Evolutionary conservation across 2,113 vertebrate genomes (phyloP).

Genomic region (Osmerus eperlanus): DNA sequence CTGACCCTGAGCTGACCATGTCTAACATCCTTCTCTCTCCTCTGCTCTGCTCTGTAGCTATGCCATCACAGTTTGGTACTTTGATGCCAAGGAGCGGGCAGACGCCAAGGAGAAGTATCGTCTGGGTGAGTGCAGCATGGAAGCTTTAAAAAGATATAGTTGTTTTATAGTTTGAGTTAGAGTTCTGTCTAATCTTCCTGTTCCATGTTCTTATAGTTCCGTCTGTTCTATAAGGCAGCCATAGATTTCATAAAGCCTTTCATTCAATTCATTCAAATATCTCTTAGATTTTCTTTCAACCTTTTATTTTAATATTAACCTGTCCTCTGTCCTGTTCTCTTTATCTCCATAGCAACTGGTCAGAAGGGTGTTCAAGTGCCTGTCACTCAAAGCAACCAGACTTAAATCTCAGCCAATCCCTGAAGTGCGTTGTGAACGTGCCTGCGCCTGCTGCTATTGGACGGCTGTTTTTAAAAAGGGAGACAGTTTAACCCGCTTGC

Average conservation of each 20-base stretch:
- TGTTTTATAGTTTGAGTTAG: too few species aligned
- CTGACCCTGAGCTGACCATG: neutral
- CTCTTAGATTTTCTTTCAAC: neutral
- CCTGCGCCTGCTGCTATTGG: constrained; percentile 52
- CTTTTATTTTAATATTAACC: neutral
- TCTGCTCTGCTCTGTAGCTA: constrained; percentile 68
- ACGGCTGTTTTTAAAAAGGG: constrained; percentile 40
- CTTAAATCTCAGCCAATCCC: constrained; percentile 56
- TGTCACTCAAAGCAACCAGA: constrained; percentile 73
- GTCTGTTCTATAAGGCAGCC: too few species aligned
- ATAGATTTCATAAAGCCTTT: too few species aligned
- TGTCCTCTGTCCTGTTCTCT: constrained; percentile 20
- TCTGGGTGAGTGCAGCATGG: constrained; percentile 67
- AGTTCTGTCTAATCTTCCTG: too few species aligned
- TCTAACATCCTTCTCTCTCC: neutral
- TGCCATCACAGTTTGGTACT: constrained; percentile 95
- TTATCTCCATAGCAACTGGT: constrained; percentile 70
- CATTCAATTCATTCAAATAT: neutral
- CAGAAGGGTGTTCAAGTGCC: constrained; percentile 81
- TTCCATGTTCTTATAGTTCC: too few species aligned
- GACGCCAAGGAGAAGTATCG: constrained; percentile 87
- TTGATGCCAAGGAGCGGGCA: constrained; percentile 87
- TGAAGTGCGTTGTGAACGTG: constrained; percentile 49
- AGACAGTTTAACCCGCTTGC: constrained; percentile 12
- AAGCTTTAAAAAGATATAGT: neutral